Percentiles rank a stretch among this genome's conserved stretches.
These are phyloP conservation scores for Ceratina japonica DNA, from an alignment of 1,140 invertebrate species.

Conservation along the genomic window DNA sequence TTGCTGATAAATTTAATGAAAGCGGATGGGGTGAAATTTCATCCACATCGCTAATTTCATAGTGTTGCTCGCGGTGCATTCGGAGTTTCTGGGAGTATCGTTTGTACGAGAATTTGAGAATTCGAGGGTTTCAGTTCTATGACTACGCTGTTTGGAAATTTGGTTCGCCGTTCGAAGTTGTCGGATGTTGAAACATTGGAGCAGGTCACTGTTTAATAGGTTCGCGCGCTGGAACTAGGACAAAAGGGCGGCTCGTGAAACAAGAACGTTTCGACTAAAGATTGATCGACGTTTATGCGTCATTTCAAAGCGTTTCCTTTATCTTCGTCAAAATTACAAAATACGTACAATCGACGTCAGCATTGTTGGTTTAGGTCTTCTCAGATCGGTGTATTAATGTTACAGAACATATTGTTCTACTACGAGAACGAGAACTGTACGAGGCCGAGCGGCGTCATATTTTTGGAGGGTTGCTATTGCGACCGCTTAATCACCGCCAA, in stretches of 20 bases:
- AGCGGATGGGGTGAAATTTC: no score
- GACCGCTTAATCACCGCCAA: conserved; percentile 85
- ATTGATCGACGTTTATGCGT: background rate
- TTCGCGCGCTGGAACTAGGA: background rate
- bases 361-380: no score
- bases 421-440: conserved; percentile 90
- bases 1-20: no score
- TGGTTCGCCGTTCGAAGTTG: background rate
- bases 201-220: background rate
- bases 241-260: background rate
- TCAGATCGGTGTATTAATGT: conserved; percentile 26
- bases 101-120: background rate
- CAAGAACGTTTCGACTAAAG: background rate
- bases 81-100: background rate
- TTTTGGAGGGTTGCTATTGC: conserved; percentile 95
- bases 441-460: conserved; percentile 89
- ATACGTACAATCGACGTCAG: no score
- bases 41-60: no score
- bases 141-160: background rate
- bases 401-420: conserved; percentile 93
- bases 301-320: no score
- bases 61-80: no score
- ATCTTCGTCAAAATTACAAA: no score
- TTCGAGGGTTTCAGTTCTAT: background rate
- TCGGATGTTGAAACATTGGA: background rate